Evolutionary conservation across 1,140 invertebrate genomes (phyloP), one percentile per base, ranked within the genome.

Genomic region (Cydia fagiglandana): DNA sequence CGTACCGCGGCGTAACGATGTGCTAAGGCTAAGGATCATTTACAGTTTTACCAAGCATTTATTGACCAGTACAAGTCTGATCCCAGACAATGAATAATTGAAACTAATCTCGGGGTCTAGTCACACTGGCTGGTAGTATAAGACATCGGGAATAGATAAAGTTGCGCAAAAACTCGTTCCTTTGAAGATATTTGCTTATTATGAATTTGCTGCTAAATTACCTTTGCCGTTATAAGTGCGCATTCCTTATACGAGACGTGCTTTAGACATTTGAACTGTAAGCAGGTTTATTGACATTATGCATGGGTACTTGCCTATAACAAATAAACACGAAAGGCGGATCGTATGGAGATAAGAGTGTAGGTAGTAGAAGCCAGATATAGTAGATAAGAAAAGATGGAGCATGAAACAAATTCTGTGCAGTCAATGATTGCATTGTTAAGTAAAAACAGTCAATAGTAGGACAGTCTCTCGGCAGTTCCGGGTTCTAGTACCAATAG

Each of bases 161-260:
- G 28, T 64, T 64, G 64, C 20, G 64, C 64, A 68, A 68, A 64
- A 68, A 34, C 30, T 30, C 64, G 64, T 68, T 68, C n/a, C 15
- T 24, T n/a, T 68, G 64, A 68, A 17, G 53, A n/a, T 34, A 68
- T 68, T 68, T 68, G 28, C 64, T 68, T 68, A 68, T 68, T 68
- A 34, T 68, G 28, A 12, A 38, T 28, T 68, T 68, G 30, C 30
- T 68, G 30, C 64, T 13, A 64, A 68, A 68, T 68, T 68, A n/a
- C 64, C 15, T 38, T 28, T 68, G 15, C 64, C 64, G 64, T 34
- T 68, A 68, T 64, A 64, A 15, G 20, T 64, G 9, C 64, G 28
- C 30, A 34, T 68, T 68, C 64, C 64, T 68, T 15, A 0, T 13
- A 28, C 28, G 64, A 68, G 28, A 56, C n/a, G 53, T 56, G 53